Evolutionary conservation across 2,113 vertebrate species (phyloP), one percentile per base, ranked within the genome.

Genomic region (Oncorhynchus tshawytscha): DNA sequence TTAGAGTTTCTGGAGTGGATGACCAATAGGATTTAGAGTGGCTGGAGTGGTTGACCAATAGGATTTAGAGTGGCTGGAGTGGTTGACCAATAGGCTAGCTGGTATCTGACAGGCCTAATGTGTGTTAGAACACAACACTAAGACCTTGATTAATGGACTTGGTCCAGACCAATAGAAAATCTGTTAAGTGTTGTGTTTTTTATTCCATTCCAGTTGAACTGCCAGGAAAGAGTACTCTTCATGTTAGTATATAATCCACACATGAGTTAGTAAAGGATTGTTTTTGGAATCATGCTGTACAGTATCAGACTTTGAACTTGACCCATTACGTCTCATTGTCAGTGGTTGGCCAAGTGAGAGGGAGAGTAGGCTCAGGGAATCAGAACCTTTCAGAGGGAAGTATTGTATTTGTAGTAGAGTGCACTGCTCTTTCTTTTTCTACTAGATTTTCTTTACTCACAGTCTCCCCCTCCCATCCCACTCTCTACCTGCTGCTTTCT

Each of bases 401-500:
- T 51, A 51, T 69, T 71, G 67, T 81, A 67, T 62, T 79, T 73
- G 67, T 69, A 67, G 51, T 78, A 75, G 25, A 82, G 67, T 73
- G 20, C 73, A 79, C 20, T 78, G 51, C 85, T 83, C 76, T 51
- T 73, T 72, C 73, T 59, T 67, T 78, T 81, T 80, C 65, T 65
- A 77, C 74, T 54, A 25, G n/a, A 11, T 45, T 45, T 12, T 45
- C 39, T 45, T 45, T 45, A 45, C 2, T 45, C 66, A 62, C 8
- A 4, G 69, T 39, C 66, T 20, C 24, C 48, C 24, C 69, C 71
- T 77, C 76, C 67, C 51, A 73, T 67, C 73, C 71, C 67, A n/a
- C 59, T 49, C 59, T 68, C 76, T 74, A 67, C 83, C 83, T 85
- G 79, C 31, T 85, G 79, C 31, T 34, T 51, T 76, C 70, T 74